Evolutionary conservation across 2,797 vertebrate species (phyloP).

Genomic region (Cryptoprocta ferox): DNA sequence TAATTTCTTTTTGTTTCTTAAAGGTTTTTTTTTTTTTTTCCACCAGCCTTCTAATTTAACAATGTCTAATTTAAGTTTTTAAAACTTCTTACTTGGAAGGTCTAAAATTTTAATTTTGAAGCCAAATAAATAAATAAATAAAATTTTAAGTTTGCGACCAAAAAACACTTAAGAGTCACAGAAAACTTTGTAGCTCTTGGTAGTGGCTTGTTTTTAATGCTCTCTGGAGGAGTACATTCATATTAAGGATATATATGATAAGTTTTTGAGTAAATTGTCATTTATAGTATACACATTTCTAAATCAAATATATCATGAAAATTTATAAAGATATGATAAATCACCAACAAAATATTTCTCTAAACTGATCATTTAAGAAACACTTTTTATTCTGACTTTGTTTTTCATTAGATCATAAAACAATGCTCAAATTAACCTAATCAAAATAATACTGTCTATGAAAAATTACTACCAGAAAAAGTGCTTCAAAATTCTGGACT

Average conservation of each 20-base stretch:
- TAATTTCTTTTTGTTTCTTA: constrained; percentile 29
- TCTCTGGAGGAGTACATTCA: not conserved
- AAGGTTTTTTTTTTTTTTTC: not conserved
- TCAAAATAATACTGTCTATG: not conserved
- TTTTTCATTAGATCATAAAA: constrained; percentile 46
- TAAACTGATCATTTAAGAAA: constrained; percentile 52
- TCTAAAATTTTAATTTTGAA: not conserved
- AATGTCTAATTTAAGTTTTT: not conserved
- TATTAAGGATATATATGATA: constrained; percentile 19
- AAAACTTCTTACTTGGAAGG: not conserved
- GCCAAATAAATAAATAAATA: too few relatives aligned
- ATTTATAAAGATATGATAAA: constrained; percentile 33
- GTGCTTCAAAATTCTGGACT: not conserved
- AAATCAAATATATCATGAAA: constrained; percentile 42
- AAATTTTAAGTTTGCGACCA: constrained; percentile 10
- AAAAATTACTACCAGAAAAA: constrained; percentile 28
- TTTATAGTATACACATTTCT: constrained; percentile 38
- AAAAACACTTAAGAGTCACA: constrained; percentile 29
- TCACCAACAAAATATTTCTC: constrained; percentile 44
- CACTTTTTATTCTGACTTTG: not conserved
- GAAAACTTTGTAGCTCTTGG: constrained; percentile 9
- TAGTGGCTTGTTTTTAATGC: constrained; percentile 48
- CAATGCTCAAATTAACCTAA: not conserved
- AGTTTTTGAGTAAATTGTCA: not conserved
- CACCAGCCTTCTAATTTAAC: constrained; percentile 12